Evolutionary conservation across 1,140 invertebrate genomes (phyloP), one percentile per base, ranked within the genome.

Genomic region (Lucilia cuprina): DNA sequence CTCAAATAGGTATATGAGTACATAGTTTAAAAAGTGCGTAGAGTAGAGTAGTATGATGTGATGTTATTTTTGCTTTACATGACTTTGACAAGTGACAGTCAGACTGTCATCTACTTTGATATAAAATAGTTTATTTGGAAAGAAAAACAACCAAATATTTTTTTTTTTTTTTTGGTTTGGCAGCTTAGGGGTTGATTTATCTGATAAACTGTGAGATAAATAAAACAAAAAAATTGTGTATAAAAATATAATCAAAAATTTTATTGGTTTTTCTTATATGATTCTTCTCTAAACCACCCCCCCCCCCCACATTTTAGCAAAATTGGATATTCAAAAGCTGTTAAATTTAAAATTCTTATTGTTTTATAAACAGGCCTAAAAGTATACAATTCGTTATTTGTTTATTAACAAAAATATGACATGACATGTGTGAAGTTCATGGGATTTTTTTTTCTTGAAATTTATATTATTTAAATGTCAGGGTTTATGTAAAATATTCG

Each of bases 41-140:
- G 41, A 8, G 2, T 2, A 35, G 13, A 17, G 12, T 49, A n/a
- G 5, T 10, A 0, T 80, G 77, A 47, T 78, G 77, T 50, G 25
- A 30, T 78, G 75, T 78, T 78, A 4, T 41, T 19, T 30, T 30
- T 30, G 25, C 25, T 47, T 19, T 41, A 80, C 10, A 80, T 80
- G 77, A 80, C 77, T 49, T 80, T 80, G 77, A 80, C 77, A 80
- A 21, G 41, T 80, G 77, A 80, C 77, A 80, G 41, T n/a, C 47
- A 80, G 17, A 80, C 47, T 50, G 25, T 30, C 41, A 41, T 41
- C 41, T 41, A 50, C 77, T 50, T 14, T 19, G 2, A 80, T 50
- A 80, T 80, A 50, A 80, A 80, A 80, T 80, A 80, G 77, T 80
- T 80, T 50, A 80, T 80, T 80, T 49, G 77, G 55, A 30, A 30